These are phyloP conservation scores for Bubo bubo DNA, from an alignment of 2,113 vertebrate species.

Conservation along the genomic window DNA sequence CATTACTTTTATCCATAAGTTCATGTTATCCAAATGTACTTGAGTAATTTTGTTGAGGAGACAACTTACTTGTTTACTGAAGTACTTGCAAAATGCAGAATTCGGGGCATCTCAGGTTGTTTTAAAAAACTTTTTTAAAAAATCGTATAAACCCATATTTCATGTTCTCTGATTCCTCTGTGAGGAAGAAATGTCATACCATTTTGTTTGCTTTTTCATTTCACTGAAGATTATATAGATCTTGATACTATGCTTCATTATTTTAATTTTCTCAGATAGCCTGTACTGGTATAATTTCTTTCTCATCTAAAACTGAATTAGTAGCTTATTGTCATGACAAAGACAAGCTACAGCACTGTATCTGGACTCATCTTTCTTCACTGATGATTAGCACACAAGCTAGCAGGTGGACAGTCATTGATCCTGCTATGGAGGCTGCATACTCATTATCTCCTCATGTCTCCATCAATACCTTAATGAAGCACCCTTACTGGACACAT, in stretches of 20 bases:
- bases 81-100: background rate
- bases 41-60: background rate
- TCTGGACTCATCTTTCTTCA: background rate
- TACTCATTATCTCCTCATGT: background rate
- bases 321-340: background rate
- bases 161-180: background rate
- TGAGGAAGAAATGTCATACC: background rate
- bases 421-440: background rate
- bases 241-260: background rate
- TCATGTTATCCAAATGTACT: background rate
- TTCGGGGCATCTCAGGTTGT: background rate
- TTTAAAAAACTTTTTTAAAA: background rate
- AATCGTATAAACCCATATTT: background rate
- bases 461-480: background rate
- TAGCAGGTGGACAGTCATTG: background rate
- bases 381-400: background rate
- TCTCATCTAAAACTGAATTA: background rate
- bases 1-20: background rate
- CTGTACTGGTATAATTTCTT: background rate
- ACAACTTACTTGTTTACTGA: background rate
- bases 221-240: background rate
- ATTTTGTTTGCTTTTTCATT: background rate
- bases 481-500: background rate
- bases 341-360: background rate
- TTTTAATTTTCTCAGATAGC: background rate